phyloP scores from a whole-genome alignment of 2,113 vertebrate genomes.

The Bujurquina vittata region DNA sequence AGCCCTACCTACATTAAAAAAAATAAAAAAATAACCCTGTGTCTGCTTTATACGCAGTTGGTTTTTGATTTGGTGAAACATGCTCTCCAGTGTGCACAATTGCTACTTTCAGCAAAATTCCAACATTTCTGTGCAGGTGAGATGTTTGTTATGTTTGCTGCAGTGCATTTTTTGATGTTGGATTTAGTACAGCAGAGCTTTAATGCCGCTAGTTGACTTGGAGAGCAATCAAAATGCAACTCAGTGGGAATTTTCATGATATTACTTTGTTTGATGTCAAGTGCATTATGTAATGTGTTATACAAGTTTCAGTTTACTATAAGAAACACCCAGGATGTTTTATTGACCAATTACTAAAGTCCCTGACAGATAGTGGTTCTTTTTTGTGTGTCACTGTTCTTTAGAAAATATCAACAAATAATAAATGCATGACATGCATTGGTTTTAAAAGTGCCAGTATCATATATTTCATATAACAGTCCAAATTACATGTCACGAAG shows the following conservation, averaged over 20 bases:
- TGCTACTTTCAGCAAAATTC: neutral
- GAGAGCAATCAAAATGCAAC: neutral
- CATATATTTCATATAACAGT: neutral
- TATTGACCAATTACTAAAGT: neutral
- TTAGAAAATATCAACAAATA: neutral
- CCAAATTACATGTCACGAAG: neutral
- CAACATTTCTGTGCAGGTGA: neutral
- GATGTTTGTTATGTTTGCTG: neutral
- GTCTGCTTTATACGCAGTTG: neutral
- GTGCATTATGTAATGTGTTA: neutral
- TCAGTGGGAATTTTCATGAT: neutral
- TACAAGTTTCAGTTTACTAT: neutral
- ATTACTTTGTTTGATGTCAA: neutral
- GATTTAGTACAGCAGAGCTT: neutral
- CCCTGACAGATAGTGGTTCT: neutral
- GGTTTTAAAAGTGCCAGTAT: neutral
- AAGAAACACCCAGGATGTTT: neutral
- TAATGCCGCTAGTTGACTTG: neutral
- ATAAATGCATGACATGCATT: neutral
- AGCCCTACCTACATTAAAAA: neutral
- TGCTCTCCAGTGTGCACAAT: neutral
- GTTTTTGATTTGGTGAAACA: neutral
- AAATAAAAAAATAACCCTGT: neutral
- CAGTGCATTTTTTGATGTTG: neutral
- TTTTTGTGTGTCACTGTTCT: neutral